A percentile compares a stretch with the other conserved stretches of the same genome.
phyloP scores from a whole-genome alignment of 2,113 vertebrate genomes.

The Sarotherodon lohbergeri region DNA sequence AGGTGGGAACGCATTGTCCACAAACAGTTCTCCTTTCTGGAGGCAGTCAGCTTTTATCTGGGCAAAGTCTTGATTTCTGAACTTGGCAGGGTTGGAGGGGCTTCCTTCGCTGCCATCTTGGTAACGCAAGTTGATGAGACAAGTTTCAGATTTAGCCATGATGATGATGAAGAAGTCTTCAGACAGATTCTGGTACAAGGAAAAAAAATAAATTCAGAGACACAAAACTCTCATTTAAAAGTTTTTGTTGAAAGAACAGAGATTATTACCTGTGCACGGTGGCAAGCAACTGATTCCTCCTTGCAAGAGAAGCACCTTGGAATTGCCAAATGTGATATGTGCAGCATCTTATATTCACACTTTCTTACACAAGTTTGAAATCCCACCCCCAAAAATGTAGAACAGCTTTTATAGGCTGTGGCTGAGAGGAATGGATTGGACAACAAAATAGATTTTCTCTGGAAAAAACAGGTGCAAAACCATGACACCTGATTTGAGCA shows the following conservation, averaged over 20 bases:
- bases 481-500: neutral
- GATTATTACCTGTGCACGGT: neutral
- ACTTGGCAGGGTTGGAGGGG: slow-evolving; percentile 29
- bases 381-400: neutral
- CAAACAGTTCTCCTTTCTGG: neutral
- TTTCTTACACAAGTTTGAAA: neutral
- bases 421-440: fast-evolving
- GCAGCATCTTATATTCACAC: neutral
- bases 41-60: neutral
- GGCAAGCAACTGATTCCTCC: neutral
- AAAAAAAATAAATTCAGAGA: no score
- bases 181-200: neutral
- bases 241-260: fast-evolving
- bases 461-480: neutral
- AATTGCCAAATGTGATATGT: neutral
- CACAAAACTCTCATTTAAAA: fast-evolving
- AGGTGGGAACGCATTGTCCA: slow-evolving; percentile 35
- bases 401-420: neutral
- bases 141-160: neutral
- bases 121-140: slow-evolving; percentile 33
- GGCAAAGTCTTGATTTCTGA: slow-evolving; percentile 12
- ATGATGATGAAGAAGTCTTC: neutral
- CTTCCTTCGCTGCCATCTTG: slow-evolving; percentile 16
- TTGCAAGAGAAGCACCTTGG: neutral
- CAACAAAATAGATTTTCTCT: neutral